phyloP scores from a whole-genome alignment of 2,113 vertebrate genomes.

The Ranitomeya imitator region DNA sequence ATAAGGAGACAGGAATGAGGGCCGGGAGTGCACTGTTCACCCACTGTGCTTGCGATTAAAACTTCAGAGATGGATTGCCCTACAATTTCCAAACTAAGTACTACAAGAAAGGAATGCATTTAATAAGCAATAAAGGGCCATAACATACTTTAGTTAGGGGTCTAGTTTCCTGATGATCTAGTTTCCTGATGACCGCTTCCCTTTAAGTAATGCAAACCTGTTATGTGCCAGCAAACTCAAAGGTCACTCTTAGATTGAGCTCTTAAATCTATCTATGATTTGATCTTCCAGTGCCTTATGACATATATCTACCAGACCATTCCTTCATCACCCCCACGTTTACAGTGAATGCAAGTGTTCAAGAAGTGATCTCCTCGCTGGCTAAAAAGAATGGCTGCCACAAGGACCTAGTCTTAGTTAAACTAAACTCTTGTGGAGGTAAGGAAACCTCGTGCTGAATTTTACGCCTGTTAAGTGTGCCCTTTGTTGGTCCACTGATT shows the following conservation, averaged over 20 bases:
- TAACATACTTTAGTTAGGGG: no score
- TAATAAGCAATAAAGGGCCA: no score
- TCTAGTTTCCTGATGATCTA: no score
- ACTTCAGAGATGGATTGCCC: no score
- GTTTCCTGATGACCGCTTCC: no score
- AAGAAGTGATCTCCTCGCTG: constrained; percentile 78
- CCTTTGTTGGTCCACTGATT: background rate
- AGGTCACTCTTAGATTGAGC: background rate
- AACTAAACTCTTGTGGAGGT: constrained; percentile 90
- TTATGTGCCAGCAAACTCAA: background rate
- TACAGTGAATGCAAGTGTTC: constrained; percentile 81
- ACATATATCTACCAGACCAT: constrained; percentile 81
- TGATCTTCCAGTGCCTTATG: constrained; percentile 78
- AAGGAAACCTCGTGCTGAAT: constrained; percentile 1
- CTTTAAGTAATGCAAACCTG: background rate
- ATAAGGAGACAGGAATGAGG: no score
- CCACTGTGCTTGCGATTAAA: no score
- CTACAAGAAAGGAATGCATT: no score
- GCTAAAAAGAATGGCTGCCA: constrained; percentile 64
- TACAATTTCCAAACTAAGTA: no score
- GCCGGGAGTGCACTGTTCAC: no score
- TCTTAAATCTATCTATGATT: background rate
- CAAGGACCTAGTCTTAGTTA: constrained; percentile 81
- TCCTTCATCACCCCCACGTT: constrained; percentile 78
- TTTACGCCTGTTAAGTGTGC: background rate